phyloP scores from a whole-genome alignment of 1,140 invertebrate genomes.

The Himalopsyche phryganea region DNA sequence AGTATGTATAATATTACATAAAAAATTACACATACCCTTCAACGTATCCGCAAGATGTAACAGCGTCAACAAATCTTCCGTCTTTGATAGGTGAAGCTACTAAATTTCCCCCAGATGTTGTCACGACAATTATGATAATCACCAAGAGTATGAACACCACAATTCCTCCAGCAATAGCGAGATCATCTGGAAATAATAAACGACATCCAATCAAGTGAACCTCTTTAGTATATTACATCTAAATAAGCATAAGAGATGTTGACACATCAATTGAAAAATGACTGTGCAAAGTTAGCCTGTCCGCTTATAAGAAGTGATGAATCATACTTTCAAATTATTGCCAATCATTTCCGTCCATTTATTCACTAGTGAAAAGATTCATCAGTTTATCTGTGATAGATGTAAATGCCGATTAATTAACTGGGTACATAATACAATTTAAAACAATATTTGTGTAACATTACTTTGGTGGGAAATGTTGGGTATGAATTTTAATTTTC shows the following conservation, averaged over 20 bases:
- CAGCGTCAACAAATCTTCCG: slow-evolving; percentile 67
- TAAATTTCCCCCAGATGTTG: slow-evolving; percentile 52
- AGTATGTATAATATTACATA: too few relatives aligned
- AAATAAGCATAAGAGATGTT: neutral
- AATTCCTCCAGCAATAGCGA: slow-evolving; percentile 49
- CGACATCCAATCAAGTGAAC: slow-evolving; percentile 45
- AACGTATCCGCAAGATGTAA: slow-evolving; percentile 73
- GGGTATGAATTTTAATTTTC: too few relatives aligned
- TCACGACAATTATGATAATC: slow-evolving; percentile 62
- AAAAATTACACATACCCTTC: slow-evolving; percentile 59
- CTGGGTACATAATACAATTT: too few relatives aligned
- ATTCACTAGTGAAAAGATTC: too few relatives aligned
- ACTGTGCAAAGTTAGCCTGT: neutral
- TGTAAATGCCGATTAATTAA: too few relatives aligned
- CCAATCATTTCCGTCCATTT: too few relatives aligned
- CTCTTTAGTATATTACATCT: too few relatives aligned
- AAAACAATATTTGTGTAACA: too few relatives aligned
- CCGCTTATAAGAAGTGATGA: too few relatives aligned
- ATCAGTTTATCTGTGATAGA: too few relatives aligned
- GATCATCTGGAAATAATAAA: slow-evolving; percentile 49
- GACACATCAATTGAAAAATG: neutral
- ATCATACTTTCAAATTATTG: too few relatives aligned
- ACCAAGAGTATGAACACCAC: slow-evolving; percentile 60
- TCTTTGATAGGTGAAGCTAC: slow-evolving; percentile 55
- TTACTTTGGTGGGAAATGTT: too few relatives aligned